Evolutionary conservation across 1,140 invertebrate species (phyloP), one percentile per base, ranked within the genome.

Genomic region (Drosophila saltans): DNA sequence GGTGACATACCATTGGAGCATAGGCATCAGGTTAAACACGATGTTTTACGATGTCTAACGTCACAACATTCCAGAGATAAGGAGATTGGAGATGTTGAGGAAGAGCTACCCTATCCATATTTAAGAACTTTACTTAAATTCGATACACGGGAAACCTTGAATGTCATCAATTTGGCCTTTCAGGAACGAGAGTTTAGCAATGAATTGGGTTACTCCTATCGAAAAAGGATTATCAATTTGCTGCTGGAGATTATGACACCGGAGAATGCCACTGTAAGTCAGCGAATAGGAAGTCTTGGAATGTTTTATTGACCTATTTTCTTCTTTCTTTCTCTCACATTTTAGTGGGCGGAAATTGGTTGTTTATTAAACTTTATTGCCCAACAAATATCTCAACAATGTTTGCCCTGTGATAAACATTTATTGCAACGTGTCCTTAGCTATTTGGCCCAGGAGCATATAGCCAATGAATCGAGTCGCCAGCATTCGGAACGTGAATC

Each of bases 121-220:
- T 91, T 98, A 28, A 92, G 97, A 74, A 95, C 96, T 6, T 93
- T 99, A 26, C 93, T 98, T 2, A 94, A 95, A 78, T 98, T 98
- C 91, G 97, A 99, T 89, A 96, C 97, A 0, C 94, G 96, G 61
- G 97, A 98, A 86, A 98, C 98, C 83, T 93, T 99, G 2, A 98
- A 99, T 92, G 97, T 98, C 2, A 94, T 98, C 28, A 95, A 96
- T 11, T 94, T 98, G 88, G 97, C 97, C 45, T 98, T 98, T 93
- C 96, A 97, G 86, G 97, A 98, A 86, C 93, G 94, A n/a, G 96
- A 97, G 91, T 96, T 96, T 81, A 94, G 93, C 40, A 94, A 95
- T 21, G 96, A 97, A 83, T 93, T 96, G 91, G 95, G 96, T 1
- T 92, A 95, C 33, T 94, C 95, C 16, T 95, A 97, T 80, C 94